Base-by-base conservation (phyloP, 1,140 invertebrate genomes). In the Sinonovacula constricta region DNA sequence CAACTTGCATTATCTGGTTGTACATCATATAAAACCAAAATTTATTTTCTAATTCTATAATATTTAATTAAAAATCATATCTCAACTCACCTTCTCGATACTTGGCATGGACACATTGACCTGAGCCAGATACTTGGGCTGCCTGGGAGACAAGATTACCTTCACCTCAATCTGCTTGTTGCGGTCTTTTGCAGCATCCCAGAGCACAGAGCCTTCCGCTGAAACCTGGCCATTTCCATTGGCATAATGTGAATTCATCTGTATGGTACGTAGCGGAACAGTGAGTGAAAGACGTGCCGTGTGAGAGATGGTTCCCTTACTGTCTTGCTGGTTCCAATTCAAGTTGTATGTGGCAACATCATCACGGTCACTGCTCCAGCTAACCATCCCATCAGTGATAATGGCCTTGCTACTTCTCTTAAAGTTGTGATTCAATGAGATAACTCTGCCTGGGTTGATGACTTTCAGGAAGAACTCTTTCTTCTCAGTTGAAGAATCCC, bases 101-200 rank as follows among this genome's bases (percentile, higher is more conserved):
- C 36, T 63, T 33, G 83, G 83, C 33, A 84, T 30, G 18, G 45
- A 69, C 14, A 85, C 45, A 3, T 60, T 60, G 5, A 84, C 3
- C 57, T 30, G 34, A 15, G 74, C 78, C 53, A 59, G 56, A 18
- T 77, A 76, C 51, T 59, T 79, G n/a, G 69, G 60, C 12, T 81
- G 72, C 3, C 69, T 63, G 51, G 69, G 68, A 26, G 57, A 74
- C 39, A 79, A 54, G 4, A 74, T 68, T 22, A 76, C 45, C 18
- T 76, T 83, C 22, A 86, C 33, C 14, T 70, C 69, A 24, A 86
- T 76, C 59, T 83, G 81, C 67, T 87, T 85, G 45, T 68, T 72
- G 51, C 75, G 72, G 59, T 89, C 85, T n/a, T 63, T 77, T 26
- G 85, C 83, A 30, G 85, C 81, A 83, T 89, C 86, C 88, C 88